These are phyloP conservation scores for Threskiornis aethiopicus DNA, from an alignment of 2,797 vertebrate genomes.

Conservation along the genomic window DNA sequence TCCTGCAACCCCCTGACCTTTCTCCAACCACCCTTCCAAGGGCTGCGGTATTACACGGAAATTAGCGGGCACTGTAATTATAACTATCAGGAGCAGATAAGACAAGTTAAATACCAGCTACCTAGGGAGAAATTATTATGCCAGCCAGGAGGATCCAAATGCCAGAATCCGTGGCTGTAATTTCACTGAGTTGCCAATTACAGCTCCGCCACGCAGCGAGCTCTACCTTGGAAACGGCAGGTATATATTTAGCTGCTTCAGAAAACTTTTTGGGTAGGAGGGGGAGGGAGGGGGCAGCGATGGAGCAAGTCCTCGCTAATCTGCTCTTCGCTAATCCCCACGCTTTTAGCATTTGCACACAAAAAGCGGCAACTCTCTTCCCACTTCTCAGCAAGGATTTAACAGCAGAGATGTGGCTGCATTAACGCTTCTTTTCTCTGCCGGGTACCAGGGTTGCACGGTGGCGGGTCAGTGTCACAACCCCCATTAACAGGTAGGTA, in stretches of 20 bases:
- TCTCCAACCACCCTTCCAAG: background rate
- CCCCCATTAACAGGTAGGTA: slow-evolving; percentile 2
- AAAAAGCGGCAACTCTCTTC: background rate
- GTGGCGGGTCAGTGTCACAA: background rate
- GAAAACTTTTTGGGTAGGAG: slow-evolving; percentile 50
- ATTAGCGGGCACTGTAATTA: slow-evolving; percentile 68
- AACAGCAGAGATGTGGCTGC: background rate
- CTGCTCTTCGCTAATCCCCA: slow-evolving; percentile 22
- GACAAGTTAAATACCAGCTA: slow-evolving; percentile 77
- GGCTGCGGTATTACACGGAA: slow-evolving; percentile 25
- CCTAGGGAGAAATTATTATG: slow-evolving; percentile 72
- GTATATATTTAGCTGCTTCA: slow-evolving; percentile 61
- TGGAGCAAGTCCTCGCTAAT: slow-evolving; percentile 43
- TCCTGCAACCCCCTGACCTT: background rate
- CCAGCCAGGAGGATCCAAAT: slow-evolving; percentile 73
- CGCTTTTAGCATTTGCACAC: background rate
- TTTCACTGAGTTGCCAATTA: slow-evolving; percentile 70
- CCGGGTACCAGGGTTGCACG: background rate
- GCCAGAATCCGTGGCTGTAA: slow-evolving; percentile 68
- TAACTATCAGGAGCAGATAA: slow-evolving; percentile 66
- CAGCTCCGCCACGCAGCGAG: slow-evolving; percentile 54
- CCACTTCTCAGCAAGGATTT: slow-evolving; percentile 20
- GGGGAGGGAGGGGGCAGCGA: background rate
- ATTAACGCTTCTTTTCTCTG: background rate
- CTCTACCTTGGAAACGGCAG: slow-evolving; percentile 69